These are phyloP conservation scores for Dromaius novaehollandiae DNA, from an alignment of 2,113 vertebrate genomes.

Conservation along the genomic window DNA sequence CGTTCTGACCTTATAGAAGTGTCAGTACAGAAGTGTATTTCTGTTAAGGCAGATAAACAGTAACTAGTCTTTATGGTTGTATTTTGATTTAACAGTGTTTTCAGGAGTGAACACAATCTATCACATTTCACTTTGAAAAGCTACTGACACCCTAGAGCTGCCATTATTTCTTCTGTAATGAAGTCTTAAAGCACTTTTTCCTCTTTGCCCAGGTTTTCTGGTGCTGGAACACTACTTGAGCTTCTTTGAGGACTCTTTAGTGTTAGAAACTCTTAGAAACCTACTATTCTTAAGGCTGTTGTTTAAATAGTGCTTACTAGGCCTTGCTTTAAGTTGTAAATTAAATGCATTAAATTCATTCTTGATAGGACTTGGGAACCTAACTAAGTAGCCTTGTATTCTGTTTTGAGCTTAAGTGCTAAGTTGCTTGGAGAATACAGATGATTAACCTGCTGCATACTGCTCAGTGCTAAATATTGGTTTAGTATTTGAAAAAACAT, in stretches of 20 bases:
- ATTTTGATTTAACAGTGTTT: not conserved
- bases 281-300: not conserved
- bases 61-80: not conserved
- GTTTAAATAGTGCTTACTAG: conserved; percentile 16
- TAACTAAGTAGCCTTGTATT: conserved; percentile 1
- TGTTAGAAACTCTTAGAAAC: not conserved
- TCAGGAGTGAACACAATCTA: not conserved
- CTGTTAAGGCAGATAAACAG: not conserved
- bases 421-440: not conserved
- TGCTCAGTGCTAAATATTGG: not conserved
- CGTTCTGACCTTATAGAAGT: not conserved
- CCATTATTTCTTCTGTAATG: not conserved
- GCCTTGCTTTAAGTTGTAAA: conserved; percentile 20
- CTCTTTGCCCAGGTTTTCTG: not conserved
- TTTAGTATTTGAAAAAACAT: not conserved
- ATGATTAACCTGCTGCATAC: not conserved
- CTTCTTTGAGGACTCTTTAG: not conserved
- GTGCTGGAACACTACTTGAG: not conserved
- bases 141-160: not conserved
- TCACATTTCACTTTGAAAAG: not conserved
- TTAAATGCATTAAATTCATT: conserved; percentile 36
- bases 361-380: not conserved
- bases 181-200: not conserved
- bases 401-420: not conserved
- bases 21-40: no score